phyloP scores from a whole-genome alignment of 2,113 vertebrate species.

The Lethenteron reissneri region DNA sequence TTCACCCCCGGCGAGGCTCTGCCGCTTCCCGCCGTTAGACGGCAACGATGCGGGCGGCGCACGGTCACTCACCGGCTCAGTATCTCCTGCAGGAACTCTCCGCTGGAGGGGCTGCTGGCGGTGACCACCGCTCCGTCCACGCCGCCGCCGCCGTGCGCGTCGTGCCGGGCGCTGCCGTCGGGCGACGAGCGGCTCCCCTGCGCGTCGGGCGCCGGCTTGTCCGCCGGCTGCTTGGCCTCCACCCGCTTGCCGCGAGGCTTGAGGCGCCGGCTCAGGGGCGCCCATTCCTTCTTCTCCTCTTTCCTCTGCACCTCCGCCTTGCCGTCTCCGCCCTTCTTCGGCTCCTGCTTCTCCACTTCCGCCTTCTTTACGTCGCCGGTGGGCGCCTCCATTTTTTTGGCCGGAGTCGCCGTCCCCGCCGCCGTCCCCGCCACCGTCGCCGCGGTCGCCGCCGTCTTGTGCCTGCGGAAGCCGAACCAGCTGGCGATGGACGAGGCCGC shows the following conservation, averaged over 20 bases:
- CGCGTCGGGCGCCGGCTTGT: neutral
- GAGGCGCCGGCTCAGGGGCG: neutral
- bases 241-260: neutral
- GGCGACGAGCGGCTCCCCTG: neutral
- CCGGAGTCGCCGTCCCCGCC: no score
- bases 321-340: neutral
- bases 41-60: no score
- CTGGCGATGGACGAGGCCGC: slow-evolving; percentile 43
- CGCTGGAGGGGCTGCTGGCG: slow-evolving; percentile 25
- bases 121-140: neutral
- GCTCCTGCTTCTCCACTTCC: neutral
- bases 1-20: no score
- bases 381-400: neutral
- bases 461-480: slow-evolving; percentile 70
- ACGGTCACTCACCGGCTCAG: slow-evolving; percentile 42
- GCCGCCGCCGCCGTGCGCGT: neutral
- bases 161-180: neutral
- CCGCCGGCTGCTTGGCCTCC: neutral
- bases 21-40: no score
- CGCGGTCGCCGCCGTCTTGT: slow-evolving; percentile 18
- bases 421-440: neutral
- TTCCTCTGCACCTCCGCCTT: neutral
- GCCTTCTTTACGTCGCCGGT: neutral
- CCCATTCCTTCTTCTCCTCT: slow-evolving; percentile 2
- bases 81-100: slow-evolving; percentile 50